Percentiles rank a stretch among this genome's conserved stretches.
phyloP scores from a whole-genome alignment of 2,797 vertebrate species.

The Muscicapa striata region DNA sequence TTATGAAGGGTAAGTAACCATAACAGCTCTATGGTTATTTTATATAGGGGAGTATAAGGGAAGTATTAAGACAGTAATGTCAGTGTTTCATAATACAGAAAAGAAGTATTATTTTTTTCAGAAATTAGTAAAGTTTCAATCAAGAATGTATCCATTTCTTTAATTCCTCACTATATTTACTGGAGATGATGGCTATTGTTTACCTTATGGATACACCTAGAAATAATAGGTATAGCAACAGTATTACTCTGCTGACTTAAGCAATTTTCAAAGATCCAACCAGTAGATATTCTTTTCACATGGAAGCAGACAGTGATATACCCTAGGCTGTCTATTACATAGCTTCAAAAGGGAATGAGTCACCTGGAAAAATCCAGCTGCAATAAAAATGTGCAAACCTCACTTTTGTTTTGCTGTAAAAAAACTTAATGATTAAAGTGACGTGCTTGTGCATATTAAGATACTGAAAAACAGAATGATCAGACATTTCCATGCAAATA shows the following conservation, averaged over 20 bases:
- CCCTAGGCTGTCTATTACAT: not conserved
- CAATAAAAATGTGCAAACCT: not conserved
- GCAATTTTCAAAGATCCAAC: not conserved
- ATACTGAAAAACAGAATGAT: not conserved
- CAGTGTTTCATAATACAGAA: not conserved
- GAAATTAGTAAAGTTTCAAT: not conserved
- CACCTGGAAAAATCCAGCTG: not conserved
- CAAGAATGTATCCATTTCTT: not conserved
- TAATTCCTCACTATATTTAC: not conserved
- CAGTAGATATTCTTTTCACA: not conserved
- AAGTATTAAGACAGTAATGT: not conserved
- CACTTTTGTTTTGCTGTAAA: not conserved
- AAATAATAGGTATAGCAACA: not conserved
- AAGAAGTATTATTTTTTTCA: not conserved
- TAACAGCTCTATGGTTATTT: not conserved
- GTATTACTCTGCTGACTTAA: not conserved
- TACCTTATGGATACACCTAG: rapidly evolving
- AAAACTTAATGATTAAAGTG: not conserved
- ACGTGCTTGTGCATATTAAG: not conserved
- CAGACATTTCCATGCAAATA: not conserved
- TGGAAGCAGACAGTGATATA: not conserved
- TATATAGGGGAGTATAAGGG: not conserved
- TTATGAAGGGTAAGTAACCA: not conserved
- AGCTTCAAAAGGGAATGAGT: not conserved
- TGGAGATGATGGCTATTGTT: not conserved